Base-by-base conservation (phyloP, 2,888 invertebrate species). In the Yponomeuta cagnagella region DNA sequence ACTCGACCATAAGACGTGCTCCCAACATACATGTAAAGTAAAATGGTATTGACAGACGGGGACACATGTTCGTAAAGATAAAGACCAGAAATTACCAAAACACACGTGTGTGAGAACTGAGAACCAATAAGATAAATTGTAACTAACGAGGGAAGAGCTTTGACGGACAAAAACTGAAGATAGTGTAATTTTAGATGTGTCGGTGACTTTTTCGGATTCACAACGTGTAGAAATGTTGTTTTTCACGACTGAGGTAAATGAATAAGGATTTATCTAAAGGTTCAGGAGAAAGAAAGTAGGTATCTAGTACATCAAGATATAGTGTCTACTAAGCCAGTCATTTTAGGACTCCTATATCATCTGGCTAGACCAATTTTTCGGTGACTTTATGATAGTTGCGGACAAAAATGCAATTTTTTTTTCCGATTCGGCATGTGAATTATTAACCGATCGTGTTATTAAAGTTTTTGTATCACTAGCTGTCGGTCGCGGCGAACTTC, bases 31-130 rank as follows among this genome's bases (percentile, higher is more conserved):
- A 58, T 15, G 52, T 58, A 12, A 58, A 58, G 52, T 63, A 37
- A 70, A 70, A 37, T n/a, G 70, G 33, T 70, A 70, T 70, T 63
- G 70, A 70, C 70, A 70, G 70, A 70, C 15, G 63, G 33, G 23
- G 43, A 63, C 70, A 70, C 70, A 70, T 70, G 70, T 33, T 68
- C 30, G 31, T 33, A 6, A 12, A 68, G 63, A 68, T 68, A 71
- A 68, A 71, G 68, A 70, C n/a, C 70, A 70, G 65, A 70, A 52
- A 70, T 68, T 23, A 43, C 23, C 23, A 23, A 68, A 23, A 43
- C 48, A 43, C 68, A 48, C 68, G 37, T 68, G 68, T 43, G 48
- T 68, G 68, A 3, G 52, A 64, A 64, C 33, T 68, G 68, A 23
- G 52, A 65, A 65, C 65, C 65, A 33, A 65, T 65, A 33, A 68